Conservation (phyloP, 1,140 invertebrate species). For the Drosophila elegans region DNA sequence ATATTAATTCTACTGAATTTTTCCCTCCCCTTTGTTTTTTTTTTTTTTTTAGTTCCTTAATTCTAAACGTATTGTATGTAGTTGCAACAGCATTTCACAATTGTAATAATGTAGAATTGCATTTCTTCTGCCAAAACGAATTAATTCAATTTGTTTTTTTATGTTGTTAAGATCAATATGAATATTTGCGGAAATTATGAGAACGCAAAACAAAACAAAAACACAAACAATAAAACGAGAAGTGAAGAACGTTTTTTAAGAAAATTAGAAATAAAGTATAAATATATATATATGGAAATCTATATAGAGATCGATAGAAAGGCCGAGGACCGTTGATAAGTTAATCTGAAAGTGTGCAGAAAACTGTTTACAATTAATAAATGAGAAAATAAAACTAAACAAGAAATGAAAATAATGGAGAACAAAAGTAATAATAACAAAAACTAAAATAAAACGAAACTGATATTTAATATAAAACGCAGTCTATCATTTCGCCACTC, state of each 20-base stretch:
- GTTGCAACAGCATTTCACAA: conserved; percentile 17
- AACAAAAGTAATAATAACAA: conserved; percentile 72
- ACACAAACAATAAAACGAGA: conserved; percentile 65
- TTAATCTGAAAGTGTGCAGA: conserved; percentile 51
- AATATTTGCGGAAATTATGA: conserved; percentile 34
- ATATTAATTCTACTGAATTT: conserved; percentile 19
- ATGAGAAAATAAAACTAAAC: conserved; percentile 34
- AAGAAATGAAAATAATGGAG: conserved; percentile 41
- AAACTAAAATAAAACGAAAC: conserved; percentile 73
- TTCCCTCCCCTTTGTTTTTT: conserved; percentile 8
- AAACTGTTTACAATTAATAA: conserved; percentile 79
- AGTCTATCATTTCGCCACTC: conserved; percentile 63
- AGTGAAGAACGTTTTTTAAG: conserved; percentile 74
- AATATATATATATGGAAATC: conserved; percentile 53
- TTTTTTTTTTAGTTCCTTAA: conserved; percentile 17
- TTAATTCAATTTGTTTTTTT: conserved; percentile 36
- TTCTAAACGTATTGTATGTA: conserved; percentile 23
- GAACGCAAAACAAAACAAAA: conserved; percentile 46
- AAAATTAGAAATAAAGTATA: conserved; percentile 71
- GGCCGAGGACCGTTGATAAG: conserved; percentile 67
- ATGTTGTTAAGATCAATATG: conserved; percentile 34
- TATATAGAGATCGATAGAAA: conserved; percentile 66
- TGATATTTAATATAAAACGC: conserved; percentile 77
- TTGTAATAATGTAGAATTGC: conserved; percentile 35
- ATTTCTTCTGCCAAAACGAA: conserved; percentile 35